A percentile compares a stretch with the other conserved stretches of the same genome.
Evolutionary conservation across 2,888 invertebrate genomes (phyloP).

Genomic region (Cheilosia soror): DNA sequence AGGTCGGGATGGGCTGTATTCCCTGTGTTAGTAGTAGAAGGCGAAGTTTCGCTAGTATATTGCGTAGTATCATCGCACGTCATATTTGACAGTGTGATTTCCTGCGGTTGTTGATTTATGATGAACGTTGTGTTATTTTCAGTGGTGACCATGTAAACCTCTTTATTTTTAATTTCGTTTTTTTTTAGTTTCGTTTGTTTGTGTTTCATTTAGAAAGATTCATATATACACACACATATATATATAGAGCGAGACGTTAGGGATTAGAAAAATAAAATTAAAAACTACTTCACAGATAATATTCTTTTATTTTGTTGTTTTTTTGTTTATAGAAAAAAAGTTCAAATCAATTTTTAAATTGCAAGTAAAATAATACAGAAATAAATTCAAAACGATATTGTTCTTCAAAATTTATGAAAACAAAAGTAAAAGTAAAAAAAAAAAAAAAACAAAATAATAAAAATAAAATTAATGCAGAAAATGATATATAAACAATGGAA

Average conservation of each 20-base stretch:
- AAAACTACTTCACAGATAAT: slow-evolving; percentile 66
- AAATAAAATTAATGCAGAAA: slow-evolving; percentile 42
- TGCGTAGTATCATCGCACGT: background rate
- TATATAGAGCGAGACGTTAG: slow-evolving; percentile 52
- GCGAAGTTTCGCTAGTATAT: background rate
- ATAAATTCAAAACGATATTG: slow-evolving; percentile 19
- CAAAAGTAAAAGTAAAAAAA: slow-evolving; percentile 27
- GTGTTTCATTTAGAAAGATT: slow-evolving; percentile 61
- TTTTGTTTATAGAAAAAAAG: slow-evolving; percentile 63
- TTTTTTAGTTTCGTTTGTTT: slow-evolving; percentile 8
- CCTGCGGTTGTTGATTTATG: slow-evolving; percentile 54
- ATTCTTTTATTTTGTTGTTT: slow-evolving; percentile 69
- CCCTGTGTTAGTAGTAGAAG: slow-evolving; percentile 66
- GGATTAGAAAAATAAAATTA: slow-evolving; percentile 57
- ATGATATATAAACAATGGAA: slow-evolving; percentile 40
- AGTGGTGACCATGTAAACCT: slow-evolving; percentile 72
- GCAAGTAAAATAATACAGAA: slow-evolving; percentile 22
- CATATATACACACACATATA: slow-evolving; percentile 37
- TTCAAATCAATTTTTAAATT: slow-evolving; percentile 24
- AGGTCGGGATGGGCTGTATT: background rate
- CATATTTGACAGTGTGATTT: slow-evolving; percentile 9
- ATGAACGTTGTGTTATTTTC: slow-evolving; percentile 70
- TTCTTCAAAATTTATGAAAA: slow-evolving; percentile 17
- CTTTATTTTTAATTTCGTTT: slow-evolving; percentile 40
- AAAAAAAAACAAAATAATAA: slow-evolving; percentile 4